Evolutionary conservation across 2,797 vertebrate species (phyloP).

Genomic region (Sebastes matsubarae): DNA sequence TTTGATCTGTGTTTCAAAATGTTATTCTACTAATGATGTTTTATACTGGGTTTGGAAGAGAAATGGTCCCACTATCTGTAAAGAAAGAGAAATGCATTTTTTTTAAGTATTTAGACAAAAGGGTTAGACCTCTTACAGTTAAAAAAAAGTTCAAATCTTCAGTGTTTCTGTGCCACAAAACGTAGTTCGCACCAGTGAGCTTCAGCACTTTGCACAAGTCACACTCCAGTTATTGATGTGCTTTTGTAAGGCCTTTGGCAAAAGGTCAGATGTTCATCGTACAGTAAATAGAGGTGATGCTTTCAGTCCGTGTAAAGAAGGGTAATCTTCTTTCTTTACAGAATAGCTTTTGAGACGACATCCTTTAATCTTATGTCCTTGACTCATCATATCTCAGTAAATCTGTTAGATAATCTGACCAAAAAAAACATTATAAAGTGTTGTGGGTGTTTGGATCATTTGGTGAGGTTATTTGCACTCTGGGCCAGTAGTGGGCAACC

Average conservation of each 20-base stretch:
- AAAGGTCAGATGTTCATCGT: neutral
- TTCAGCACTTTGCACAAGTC: slow-evolving; percentile 7
- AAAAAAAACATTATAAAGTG: neutral
- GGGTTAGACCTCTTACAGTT: neutral
- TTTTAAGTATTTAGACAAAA: slow-evolving; percentile 28
- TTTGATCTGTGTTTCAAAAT: slow-evolving; percentile 38
- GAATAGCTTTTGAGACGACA: neutral
- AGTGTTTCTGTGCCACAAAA: slow-evolving; percentile 6
- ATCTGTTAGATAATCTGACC: neutral
- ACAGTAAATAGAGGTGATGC: neutral
- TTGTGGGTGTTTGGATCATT: neutral
- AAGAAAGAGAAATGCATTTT: too few species aligned
- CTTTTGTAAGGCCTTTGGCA: neutral
- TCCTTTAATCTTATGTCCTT: neutral
- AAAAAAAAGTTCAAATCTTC: neutral
- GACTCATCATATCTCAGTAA: neutral
- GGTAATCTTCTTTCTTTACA: neutral
- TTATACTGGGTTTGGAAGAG: neutral
- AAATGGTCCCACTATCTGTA: too few species aligned
- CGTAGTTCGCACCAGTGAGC: slow-evolving; percentile 1
- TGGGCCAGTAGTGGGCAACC: neutral
- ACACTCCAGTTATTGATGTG: neutral
- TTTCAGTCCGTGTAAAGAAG: neutral
- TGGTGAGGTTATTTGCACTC: neutral
- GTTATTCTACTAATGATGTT: slow-evolving; percentile 28